phyloP scores from a whole-genome alignment of 1,140 invertebrate species.

The Temnothorax nylanderi region DNA sequence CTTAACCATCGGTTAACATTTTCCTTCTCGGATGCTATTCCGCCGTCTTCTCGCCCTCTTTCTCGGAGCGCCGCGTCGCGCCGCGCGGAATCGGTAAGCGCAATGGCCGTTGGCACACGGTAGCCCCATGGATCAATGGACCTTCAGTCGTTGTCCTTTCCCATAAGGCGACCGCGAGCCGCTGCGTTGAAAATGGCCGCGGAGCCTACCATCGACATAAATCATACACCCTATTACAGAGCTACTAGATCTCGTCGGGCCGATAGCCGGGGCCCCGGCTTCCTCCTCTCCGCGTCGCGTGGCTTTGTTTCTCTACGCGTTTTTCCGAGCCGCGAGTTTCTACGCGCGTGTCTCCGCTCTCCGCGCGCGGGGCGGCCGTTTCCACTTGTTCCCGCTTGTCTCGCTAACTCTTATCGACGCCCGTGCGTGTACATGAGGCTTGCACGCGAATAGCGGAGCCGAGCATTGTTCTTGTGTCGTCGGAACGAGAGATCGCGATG shows the following conservation, averaged over 20 bases:
- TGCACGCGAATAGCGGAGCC: constrained; percentile 15
- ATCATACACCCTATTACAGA: constrained; percentile 83
- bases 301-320: constrained; percentile 13
- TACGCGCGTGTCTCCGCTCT: constrained; percentile 37
- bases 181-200: constrained; percentile 76
- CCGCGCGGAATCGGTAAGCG: background rate
- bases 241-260: constrained; percentile 79
- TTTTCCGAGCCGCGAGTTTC: constrained; percentile 41
- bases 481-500: constrained; percentile 40
- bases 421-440: constrained; percentile 27
- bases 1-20: background rate
- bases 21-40: background rate
- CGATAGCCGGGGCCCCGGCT: constrained; percentile 74
- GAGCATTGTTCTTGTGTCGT: constrained; percentile 42
- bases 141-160: constrained; percentile 75
- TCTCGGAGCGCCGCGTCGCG: background rate
- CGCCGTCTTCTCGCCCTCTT: background rate
- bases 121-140: constrained; percentile 71
- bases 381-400: constrained; percentile 39
- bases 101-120: constrained; percentile 35
- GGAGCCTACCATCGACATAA: constrained; percentile 78
- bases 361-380: background rate
- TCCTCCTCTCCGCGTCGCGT: constrained; percentile 48
- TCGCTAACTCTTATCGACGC: constrained; percentile 15
- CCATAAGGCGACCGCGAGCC: constrained; percentile 65